Base-by-base conservation (phyloP, 2,113 vertebrate genomes). In the Triplophysa tibetana region DNA sequence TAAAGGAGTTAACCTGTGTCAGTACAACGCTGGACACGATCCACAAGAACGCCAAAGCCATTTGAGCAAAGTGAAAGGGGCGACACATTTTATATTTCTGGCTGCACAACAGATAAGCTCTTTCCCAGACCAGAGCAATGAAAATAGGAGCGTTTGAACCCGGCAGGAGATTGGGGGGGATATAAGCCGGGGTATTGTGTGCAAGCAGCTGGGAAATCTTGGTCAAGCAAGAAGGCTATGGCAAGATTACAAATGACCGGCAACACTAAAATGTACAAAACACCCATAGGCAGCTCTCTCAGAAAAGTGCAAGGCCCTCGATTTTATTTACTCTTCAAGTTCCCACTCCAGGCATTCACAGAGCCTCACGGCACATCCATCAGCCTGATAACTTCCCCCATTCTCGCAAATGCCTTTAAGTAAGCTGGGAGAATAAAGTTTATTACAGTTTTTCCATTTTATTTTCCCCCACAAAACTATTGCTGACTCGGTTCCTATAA, bases 401-500 rank as follows among this genome's bases (percentile, higher is more conserved):
- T 60, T 24, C 29, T 23, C 85, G 87, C 82, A 89, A 83, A 74
- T 81, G 52, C 85, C 83, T 84, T 45, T 82, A 68, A 85, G 66
- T 12, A 38, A 85, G 85, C 54, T 75, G n/a, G 85, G 81, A 80
- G 63, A 83, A 84, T 9, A 29, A 88, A 87, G 72, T 72, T 80
- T 76, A 84, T 70, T 84, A 85, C 82, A 81, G 80, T 45, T 43
- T 64, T 38, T 85, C 78, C 72, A 29, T 64, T 74, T 74, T 67
- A 76, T 80, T 14, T 78, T 78, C 80, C 79, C 41, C 29, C 5
- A 4, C 10, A 63, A 24, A 33, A 16, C 3, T 61, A 10, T 3
- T 61, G 21, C 38, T 43, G 70, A 54, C 24, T 61, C 33, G 0
- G 69, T 21, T 1, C 83, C 87, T 89, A 99, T 87, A 98, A 96